A percentile compares a stretch with the other conserved stretches of the same genome.
Conservation (phyloP, 2,797 vertebrate genomes). For the Rhyacichthys aspro region DNA sequence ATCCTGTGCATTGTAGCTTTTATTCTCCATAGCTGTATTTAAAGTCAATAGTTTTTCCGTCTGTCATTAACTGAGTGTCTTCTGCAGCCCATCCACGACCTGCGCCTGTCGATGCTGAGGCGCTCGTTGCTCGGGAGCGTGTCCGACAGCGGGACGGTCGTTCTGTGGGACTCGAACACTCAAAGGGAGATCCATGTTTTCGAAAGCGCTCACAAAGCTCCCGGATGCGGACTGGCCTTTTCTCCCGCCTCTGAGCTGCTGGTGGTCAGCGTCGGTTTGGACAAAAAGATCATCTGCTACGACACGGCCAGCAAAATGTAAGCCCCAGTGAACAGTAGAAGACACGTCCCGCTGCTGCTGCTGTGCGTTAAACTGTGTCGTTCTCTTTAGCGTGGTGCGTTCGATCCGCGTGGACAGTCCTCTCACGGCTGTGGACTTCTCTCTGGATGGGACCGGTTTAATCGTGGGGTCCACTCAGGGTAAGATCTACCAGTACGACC, state of each 20-base stretch:
- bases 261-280: conserved; percentile 92
- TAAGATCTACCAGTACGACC: conserved; percentile 93
- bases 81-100: conserved; percentile 88
- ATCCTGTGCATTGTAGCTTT: neutral
- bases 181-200: conserved; percentile 90
- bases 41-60: neutral
- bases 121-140: conserved; percentile 92
- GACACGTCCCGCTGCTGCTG: too few species aligned
- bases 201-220: conserved; percentile 90
- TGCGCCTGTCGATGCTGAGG: conserved; percentile 90
- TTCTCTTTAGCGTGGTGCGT: conserved; percentile 82
- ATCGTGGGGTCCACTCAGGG: conserved; percentile 93
- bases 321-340: too few species aligned
- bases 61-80: neutral
- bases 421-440: conserved; percentile 93
- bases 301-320: conserved; percentile 95
- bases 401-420: conserved; percentile 89
- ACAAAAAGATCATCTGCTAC: conserved; percentile 97
- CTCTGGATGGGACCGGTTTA: conserved; percentile 91
- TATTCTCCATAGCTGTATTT: neutral
- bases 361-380: neutral
- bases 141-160: conserved; percentile 90
- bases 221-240: conserved; percentile 91
- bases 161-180: conserved; percentile 94
- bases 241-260: conserved; percentile 94